A percentile compares a stretch with the other conserved stretches of the same genome.
Evolutionary conservation across 1,140 invertebrate genomes (phyloP).

Genomic region (Sycophila sp.): DNA sequence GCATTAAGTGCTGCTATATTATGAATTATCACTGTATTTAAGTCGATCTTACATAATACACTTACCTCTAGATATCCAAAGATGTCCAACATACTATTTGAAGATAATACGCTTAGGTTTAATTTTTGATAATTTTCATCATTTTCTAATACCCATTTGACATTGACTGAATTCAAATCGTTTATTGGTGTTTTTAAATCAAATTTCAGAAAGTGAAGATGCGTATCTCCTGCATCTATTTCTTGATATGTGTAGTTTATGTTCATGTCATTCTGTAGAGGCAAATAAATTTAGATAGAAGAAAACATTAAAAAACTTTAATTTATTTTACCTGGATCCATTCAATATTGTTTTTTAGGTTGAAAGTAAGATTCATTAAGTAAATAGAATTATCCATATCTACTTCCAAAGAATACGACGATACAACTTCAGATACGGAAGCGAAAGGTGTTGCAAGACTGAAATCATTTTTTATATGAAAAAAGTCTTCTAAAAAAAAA

Average conservation of each 20-base stretch:
- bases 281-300: constrained; percentile 16
- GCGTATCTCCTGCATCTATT: constrained; percentile 59
- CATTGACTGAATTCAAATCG: constrained; percentile 63
- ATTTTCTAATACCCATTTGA: constrained; percentile 63
- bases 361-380: constrained; percentile 66
- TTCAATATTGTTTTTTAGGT: constrained; percentile 65
- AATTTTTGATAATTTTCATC: constrained; percentile 67
- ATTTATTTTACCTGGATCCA: constrained; percentile 67
- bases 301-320: neutral
- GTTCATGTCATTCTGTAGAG: constrained; percentile 58
- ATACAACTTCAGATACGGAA: constrained; percentile 69
- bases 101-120: constrained; percentile 62
- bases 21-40: no score
- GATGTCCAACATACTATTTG: constrained; percentile 61
- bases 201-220: constrained; percentile 63
- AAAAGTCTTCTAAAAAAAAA: constrained; percentile 68
- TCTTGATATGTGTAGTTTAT: constrained; percentile 66
- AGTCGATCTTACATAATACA: neutral
- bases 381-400: constrained; percentile 67
- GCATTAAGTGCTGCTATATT: no score
- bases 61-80: constrained; percentile 65
- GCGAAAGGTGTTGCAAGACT: constrained; percentile 73
- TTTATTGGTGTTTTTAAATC: constrained; percentile 69
- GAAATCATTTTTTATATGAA: constrained; percentile 75
- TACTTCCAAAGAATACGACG: constrained; percentile 70